Evolutionary conservation across 2,797 vertebrate species (phyloP), one percentile per base, ranked within the genome.

Genomic region (Pygocentrus nattereri): DNA sequence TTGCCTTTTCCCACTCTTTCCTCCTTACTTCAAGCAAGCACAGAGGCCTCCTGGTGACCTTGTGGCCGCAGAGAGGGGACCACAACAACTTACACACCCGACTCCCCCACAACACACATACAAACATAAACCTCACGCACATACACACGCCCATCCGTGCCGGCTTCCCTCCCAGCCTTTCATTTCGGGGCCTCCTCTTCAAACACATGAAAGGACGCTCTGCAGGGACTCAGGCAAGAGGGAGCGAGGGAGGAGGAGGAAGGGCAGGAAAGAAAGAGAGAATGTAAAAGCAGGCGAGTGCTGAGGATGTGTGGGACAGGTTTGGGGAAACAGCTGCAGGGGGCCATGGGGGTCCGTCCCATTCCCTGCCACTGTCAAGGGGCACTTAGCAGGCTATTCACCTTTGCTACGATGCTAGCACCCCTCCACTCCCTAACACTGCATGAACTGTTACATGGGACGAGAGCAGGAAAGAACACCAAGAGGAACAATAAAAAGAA

Each of bases 161-260:
- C 23, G 50, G 77, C 82, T 77, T 73, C 87, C 79, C 80, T 82
- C 86, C 82, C 81, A 91, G 88, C 90, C 93, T 94, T 94, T 94
- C 92, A 94, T 94, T 95, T 94, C 92, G 91, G 91, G 91, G 89
- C 91, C 93, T 90, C 86, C 92, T 94, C 94, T 95, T 95, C 94
- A 95, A 95, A 95, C 92, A 94, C 92, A 94, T 95, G 94, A 95
- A 95, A 95, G 94, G 91, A 91, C 89, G 91, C 93, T 94, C 93
- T 91, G 91, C 89, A 56, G 94, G 93, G 94, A 95, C 91, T 90
- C 87, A 85, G 92, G 91, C 91, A 87, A 93, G 47, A 82, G 67
- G 59, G 84, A 82, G 74, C 44, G 52, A 81, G 71, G 69, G 56
- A 70, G 52, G 27, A 30, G 82, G 80, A 44, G 82, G 79, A 80